Conservation (phyloP, 2,113 vertebrate genomes). For the Thalassarche chlororhynchos region DNA sequence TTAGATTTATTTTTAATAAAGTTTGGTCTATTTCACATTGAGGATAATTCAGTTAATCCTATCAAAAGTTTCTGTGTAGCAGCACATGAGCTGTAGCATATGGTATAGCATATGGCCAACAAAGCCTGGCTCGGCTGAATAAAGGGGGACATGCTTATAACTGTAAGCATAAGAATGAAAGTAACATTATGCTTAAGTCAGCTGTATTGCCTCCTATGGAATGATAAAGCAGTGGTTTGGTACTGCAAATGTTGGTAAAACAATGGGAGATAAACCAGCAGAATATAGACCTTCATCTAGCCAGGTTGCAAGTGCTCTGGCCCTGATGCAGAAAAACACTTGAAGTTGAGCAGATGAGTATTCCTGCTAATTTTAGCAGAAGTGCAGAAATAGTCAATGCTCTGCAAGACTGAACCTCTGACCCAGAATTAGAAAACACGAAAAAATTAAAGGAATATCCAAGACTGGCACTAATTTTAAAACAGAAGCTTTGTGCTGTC, state of each 20-base stretch:
- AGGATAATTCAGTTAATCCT: neutral
- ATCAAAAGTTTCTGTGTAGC: neutral
- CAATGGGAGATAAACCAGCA: neutral
- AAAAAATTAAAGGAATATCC: neutral
- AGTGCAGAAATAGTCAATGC: neutral
- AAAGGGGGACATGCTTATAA: neutral
- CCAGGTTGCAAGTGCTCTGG: neutral
- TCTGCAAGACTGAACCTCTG: neutral
- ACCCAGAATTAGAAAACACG: neutral
- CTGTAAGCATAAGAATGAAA: neutral
- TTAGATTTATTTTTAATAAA: slow-evolving; percentile 31
- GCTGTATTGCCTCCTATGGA: neutral
- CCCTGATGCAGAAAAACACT: neutral
- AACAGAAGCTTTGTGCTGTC: neutral
- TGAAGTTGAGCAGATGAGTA: neutral
- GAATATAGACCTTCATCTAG: rapidly evolving
- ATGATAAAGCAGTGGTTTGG: neutral
- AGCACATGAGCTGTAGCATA: neutral
- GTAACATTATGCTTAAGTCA: neutral
- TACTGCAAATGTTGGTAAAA: neutral
- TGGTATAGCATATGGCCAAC: neutral
- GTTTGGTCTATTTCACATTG: neutral
- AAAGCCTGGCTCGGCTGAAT: neutral
- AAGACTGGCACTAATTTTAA: neutral
- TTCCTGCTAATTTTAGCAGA: neutral